These are phyloP conservation scores for Psilopsiagon aurifrons DNA, from an alignment of 2,113 vertebrate genomes.

Conservation along the genomic window DNA sequence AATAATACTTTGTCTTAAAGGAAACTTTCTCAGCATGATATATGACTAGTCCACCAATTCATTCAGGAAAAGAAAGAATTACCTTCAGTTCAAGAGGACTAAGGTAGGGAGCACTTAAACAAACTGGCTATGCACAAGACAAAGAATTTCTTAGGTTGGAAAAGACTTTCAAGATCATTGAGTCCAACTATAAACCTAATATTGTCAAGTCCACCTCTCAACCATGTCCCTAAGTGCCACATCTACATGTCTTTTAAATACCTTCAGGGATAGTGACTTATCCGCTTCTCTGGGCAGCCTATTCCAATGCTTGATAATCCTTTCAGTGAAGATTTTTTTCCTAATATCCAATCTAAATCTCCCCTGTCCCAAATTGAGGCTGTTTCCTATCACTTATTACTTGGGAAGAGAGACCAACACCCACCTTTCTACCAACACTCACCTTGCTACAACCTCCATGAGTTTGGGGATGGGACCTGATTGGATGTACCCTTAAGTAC, in stretches of 20 bases:
- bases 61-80: not conserved
- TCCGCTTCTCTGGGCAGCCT: not conserved
- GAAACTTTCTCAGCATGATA: not conserved
- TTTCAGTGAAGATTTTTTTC: not conserved
- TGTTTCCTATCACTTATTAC: not conserved
- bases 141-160: not conserved
- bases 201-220: not conserved
- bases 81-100: not conserved
- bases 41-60: not conserved
- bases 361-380: fast-evolving
- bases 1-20: not conserved
- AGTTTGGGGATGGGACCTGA: not conserved
- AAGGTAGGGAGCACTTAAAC: not conserved
- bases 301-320: not conserved
- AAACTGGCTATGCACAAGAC: not conserved
- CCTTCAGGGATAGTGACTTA: not conserved
- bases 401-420: not conserved
- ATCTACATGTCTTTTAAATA: not conserved
- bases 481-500: not conserved
- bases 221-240: too few relatives aligned
- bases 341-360: not conserved
- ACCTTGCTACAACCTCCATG: not conserved
- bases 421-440: not conserved
- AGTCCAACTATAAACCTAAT: not conserved
- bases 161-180: not conserved